Base-by-base conservation (phyloP, 2,888 invertebrate species). In the Macropis europaea region DNA sequence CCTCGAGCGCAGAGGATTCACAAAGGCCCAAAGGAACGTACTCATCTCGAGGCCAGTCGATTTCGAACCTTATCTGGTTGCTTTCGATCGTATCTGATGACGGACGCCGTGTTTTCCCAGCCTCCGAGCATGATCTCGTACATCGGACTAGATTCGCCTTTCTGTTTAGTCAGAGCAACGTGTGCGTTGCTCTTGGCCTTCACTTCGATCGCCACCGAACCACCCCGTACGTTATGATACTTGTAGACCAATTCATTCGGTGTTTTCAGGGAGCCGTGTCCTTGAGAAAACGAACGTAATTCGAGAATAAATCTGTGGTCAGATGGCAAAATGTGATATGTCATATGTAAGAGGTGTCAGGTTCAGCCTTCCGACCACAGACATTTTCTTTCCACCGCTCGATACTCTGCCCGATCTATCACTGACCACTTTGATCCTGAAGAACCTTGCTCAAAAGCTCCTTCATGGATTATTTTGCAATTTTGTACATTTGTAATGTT, bases 41-140 rank as follows among this genome's bases (percentile, higher is more conserved):
- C 26, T 1, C 9, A 38, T 22, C 17, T 53, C 24, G 24, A 32
- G 22, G 30, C 57, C 28, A 22, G 9, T 34, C 28, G 26, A 63
- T 73, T 70, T 78, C 79, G 77, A 91, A 93, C 93, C 92, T 93
- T 93, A 79, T 94, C 93, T 30, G 93, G 93, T 84, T 92, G 92
- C 87, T 92, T 91, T 79, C 92, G 91, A 91, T 92, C 92, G 87
- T 92, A 90, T 87, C 94, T 92, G 87, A 94, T 93, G 75, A 92
- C 93, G 36, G 94, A 94, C 78, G 93, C 92, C 47, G 91, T 91
- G 87, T 94, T 94, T 71, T 93, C 92, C 94, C 94, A 94, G 69
- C 94, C 94, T 54, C 94, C 94, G 79, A 94, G 91, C 82, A 94
- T 92, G 76, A 94, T 90, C 90, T 94, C 94, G 86, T 93, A 93